phyloP scores from a whole-genome alignment of 2,113 vertebrate species.

The Centrocercus urophasianus region DNA sequence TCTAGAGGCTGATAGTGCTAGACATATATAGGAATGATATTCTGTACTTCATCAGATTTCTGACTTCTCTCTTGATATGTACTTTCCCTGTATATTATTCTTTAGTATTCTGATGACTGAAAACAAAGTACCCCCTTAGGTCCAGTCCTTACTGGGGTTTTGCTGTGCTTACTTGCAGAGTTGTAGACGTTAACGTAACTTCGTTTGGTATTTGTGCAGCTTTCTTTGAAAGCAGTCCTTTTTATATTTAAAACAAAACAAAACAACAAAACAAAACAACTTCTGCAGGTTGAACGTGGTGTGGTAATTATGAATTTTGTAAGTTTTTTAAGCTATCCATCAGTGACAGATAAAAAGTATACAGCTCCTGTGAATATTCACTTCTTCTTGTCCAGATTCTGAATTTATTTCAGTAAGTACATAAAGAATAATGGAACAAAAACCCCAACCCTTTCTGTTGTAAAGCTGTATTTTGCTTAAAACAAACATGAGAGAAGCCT shows the following conservation, averaged over 20 bases:
- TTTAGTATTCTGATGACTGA: background rate
- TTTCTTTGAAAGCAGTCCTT: background rate
- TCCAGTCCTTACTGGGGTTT: background rate
- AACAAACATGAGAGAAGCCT: background rate
- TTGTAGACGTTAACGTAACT: background rate
- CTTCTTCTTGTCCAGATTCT: background rate
- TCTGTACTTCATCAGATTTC: background rate
- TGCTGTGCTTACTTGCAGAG: background rate
- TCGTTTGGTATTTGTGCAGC: background rate
- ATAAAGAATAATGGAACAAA: background rate
- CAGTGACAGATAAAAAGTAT: slow-evolving; percentile 2
- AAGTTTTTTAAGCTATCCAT: background rate
- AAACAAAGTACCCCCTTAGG: background rate
- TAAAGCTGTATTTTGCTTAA: background rate
- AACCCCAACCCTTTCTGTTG: background rate
- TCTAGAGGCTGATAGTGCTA: background rate
- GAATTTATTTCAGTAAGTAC: background rate
- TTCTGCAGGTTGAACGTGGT: background rate
- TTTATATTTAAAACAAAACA: no score
- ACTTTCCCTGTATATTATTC: background rate
- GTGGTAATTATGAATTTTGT: background rate
- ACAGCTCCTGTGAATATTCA: background rate
- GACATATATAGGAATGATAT: background rate
- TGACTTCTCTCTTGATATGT: background rate
- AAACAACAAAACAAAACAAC: no score